Evolutionary conservation across 2,888 invertebrate species (phyloP).

Genomic region (Apoderus coryli): DNA sequence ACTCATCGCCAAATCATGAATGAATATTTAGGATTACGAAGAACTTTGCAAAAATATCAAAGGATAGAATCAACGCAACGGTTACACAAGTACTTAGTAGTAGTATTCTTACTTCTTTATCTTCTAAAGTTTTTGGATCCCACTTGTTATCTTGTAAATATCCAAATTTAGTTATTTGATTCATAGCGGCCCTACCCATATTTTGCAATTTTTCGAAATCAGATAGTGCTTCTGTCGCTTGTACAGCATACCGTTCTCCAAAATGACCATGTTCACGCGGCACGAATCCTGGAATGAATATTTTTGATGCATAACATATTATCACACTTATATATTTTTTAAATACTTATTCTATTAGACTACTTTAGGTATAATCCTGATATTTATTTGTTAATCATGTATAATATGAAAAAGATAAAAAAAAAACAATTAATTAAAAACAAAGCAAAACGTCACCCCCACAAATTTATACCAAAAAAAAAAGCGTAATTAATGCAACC

Average conservation of each 20-base stretch:
- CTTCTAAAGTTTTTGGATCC: constrained; percentile 44
- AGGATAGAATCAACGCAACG: neutral
- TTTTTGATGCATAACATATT: no score
- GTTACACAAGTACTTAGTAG: constrained; percentile 19
- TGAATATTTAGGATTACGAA: no score
- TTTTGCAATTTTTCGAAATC: constrained; percentile 52
- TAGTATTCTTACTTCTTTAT: constrained; percentile 43
- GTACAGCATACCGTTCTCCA: constrained; percentile 57
- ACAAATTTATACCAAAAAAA: no score
- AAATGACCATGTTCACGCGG: constrained; percentile 50
- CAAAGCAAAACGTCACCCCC: no score
- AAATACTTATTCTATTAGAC: no score
- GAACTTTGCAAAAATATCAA: constrained; percentile 2
- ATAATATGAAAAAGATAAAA: no score
- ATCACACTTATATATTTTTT: no score
- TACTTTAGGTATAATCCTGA: no score
- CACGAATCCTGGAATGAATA: constrained; percentile 43
- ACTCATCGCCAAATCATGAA: no score
- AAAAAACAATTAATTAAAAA: no score
- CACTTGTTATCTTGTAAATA: constrained; percentile 47
- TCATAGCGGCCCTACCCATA: constrained; percentile 40
- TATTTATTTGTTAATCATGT: no score
- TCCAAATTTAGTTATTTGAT: constrained; percentile 43
- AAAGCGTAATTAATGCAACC: no score
- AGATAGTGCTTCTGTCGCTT: constrained; percentile 57